Evolutionary conservation across 2,797 vertebrate species (phyloP).

Genomic region (Spondyliosoma cantharus): DNA sequence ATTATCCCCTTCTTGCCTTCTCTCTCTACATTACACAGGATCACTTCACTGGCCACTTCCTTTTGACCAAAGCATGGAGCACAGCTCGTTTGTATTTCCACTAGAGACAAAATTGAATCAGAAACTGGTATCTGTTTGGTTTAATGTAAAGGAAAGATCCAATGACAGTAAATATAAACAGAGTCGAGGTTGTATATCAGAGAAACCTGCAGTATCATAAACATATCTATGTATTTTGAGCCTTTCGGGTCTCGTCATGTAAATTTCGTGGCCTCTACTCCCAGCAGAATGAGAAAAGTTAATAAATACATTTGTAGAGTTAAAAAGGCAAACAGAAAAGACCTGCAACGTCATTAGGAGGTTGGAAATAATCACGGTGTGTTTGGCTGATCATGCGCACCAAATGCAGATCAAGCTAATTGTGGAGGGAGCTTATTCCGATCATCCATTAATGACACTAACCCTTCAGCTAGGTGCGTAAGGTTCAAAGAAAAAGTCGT

Average conservation of each 20-base stretch:
- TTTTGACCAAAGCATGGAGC: conserved; percentile 39
- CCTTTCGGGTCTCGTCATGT: background rate
- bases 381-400: background rate
- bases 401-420: conserved; percentile 9
- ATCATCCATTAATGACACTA: conserved; percentile 27
- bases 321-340: conserved; percentile 17
- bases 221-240: background rate
- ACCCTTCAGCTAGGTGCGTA: conserved; percentile 1
- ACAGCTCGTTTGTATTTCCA: conserved; percentile 2
- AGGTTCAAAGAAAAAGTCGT: conserved; percentile 1
- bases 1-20: conserved; percentile 56
- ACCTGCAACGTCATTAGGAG: conserved; percentile 7
- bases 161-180: background rate
- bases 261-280: background rate
- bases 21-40: conserved; percentile 28
- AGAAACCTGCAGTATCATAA: background rate
- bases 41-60: conserved; percentile 27
- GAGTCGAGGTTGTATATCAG: background rate
- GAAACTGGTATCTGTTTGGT: background rate
- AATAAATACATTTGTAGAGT: conserved; percentile 19
- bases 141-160: background rate
- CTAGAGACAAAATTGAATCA: background rate
- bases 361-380: conserved; percentile 4
- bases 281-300: conserved; percentile 8
- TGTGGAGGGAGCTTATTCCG: background rate